A percentile compares a stretch with the other conserved stretches of the same genome.
Conservation (phyloP, 1,140 invertebrate genomes). For the Drosophila oshimai region DNA sequence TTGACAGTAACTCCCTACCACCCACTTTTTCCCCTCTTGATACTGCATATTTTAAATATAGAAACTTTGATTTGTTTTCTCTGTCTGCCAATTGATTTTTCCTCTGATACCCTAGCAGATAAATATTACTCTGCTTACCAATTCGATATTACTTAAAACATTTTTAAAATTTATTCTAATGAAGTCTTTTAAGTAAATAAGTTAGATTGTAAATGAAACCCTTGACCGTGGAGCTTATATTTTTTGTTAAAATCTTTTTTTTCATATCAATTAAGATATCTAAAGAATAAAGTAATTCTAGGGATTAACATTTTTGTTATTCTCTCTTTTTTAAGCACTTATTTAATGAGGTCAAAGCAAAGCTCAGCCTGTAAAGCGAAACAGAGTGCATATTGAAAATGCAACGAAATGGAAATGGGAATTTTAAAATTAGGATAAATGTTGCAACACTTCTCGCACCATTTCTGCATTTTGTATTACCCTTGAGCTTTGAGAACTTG, state of each 20-base stretch:
- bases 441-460: not conserved
- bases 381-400: constrained; percentile 32
- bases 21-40: not conserved
- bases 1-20: not conserved
- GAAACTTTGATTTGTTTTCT: constrained; percentile 10
- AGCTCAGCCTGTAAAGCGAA: constrained; percentile 9
- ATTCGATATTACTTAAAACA: too few species aligned
- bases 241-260: not conserved
- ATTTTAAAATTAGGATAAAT: constrained; percentile 30
- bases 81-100: constrained; percentile 6
- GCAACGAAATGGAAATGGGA: constrained; percentile 48
- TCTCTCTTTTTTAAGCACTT: not conserved
- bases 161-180: too few species aligned
- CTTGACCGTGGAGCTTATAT: too few species aligned
- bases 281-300: too few species aligned
- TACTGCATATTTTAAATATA: constrained; percentile 2
- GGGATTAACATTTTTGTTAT: too few species aligned
- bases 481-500: not conserved
- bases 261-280: too few species aligned
- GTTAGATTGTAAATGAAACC: too few species aligned
- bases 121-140: too few species aligned
- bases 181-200: too few species aligned
- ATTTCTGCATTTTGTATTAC: not conserved
- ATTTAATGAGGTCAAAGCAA: not conserved
- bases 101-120: not conserved